A percentile compares a stretch with the other conserved stretches of the same genome.
Evolutionary conservation across 2,797 vertebrate genomes (phyloP).

Genomic region (Myiotriccus ornatus): DNA sequence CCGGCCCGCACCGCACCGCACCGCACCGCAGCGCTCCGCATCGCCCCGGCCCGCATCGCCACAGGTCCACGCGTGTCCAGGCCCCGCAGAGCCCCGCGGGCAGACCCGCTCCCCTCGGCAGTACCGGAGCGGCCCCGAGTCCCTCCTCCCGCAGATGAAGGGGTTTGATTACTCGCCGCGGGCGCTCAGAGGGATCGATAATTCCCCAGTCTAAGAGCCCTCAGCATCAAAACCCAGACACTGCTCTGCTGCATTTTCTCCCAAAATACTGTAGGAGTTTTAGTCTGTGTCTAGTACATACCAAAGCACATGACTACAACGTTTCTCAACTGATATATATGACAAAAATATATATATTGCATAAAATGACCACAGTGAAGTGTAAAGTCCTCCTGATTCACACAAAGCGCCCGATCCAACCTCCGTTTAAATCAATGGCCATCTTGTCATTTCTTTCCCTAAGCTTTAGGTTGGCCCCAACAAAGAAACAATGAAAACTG

Average conservation of each 20-base stretch:
- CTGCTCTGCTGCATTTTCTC: background rate
- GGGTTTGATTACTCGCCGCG: background rate
- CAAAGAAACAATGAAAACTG: background rate
- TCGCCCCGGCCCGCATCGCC: no score
- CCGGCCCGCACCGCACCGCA: background rate
- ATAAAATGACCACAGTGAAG: background rate
- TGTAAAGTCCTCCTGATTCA: background rate
- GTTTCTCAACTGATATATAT: accelerated
- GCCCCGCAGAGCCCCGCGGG: background rate
- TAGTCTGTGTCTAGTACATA: accelerated
- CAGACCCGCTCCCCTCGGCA: background rate
- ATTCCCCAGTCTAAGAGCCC: background rate
- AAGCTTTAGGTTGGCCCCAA: background rate
- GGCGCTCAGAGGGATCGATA: background rate
- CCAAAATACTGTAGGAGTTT: background rate
- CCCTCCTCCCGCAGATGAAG: background rate
- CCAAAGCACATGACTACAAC: background rate
- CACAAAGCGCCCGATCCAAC: background rate
- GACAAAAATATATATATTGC: accelerated
- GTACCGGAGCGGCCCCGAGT: background rate
- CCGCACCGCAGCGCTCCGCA: no score
- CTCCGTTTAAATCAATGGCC: background rate
- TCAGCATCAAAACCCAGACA: background rate
- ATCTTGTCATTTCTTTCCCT: background rate
- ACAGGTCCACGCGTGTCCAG: no score